Evolutionary conservation across 2,797 vertebrate genomes (phyloP).

Genomic region (Spheniscus humboldti): DNA sequence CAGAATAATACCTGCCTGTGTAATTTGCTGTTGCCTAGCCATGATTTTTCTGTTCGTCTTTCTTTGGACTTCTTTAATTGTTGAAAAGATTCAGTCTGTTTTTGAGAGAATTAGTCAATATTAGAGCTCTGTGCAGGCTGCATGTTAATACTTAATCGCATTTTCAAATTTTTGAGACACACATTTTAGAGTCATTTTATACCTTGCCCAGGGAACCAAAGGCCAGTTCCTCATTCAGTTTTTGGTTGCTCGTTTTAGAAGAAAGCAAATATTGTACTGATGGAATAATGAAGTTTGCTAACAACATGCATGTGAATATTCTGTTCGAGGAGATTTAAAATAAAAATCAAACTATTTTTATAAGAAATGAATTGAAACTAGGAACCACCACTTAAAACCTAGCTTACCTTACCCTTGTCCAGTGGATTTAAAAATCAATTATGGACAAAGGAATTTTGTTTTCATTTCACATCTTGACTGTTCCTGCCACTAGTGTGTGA

Average conservation of each 20-base stretch:
- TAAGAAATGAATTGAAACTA: background rate
- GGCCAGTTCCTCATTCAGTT: background rate
- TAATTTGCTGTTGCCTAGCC: background rate
- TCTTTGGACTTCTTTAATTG: background rate
- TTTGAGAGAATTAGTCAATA: background rate
- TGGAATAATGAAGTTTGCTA: background rate
- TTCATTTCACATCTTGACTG: background rate
- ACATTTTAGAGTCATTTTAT: background rate
- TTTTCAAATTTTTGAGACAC: background rate
- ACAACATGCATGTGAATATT: background rate
- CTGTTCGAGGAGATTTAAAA: background rate
- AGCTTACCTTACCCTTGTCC: background rate
- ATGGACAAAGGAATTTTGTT: background rate
- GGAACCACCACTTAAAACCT: background rate
- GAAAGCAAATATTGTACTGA: background rate
- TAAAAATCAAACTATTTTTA: background rate
- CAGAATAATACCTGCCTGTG: background rate
- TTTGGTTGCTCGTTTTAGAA: background rate
- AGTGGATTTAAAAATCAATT: background rate
- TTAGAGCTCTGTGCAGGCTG: background rate
- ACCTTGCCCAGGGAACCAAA: background rate
- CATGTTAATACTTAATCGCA: background rate
- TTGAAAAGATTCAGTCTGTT: background rate
- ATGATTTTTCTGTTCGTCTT: background rate
- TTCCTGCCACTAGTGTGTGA: background rate